Evolutionary conservation across 2,113 vertebrate genomes (phyloP).

Genomic region (Tautogolabrus adspersus): DNA sequence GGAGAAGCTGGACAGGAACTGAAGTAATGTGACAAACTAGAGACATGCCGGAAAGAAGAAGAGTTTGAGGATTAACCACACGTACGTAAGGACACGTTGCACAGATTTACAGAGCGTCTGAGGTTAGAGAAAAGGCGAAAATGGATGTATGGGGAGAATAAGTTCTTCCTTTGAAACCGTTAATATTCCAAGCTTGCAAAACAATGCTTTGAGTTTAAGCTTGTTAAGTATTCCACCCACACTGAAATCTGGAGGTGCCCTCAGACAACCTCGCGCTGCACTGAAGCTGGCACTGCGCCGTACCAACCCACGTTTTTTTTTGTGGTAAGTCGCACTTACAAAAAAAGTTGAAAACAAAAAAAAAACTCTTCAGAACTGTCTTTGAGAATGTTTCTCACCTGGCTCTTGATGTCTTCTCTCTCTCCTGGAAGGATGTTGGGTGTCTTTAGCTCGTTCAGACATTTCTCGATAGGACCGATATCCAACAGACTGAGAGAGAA

Average conservation of each 20-base stretch:
- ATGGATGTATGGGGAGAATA: conserved; percentile 1
- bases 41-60: conserved; percentile 13
- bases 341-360: conserved; percentile 20
- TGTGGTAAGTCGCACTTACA: conserved; percentile 35
- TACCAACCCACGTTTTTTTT: conserved; percentile 41
- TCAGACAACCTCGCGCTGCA: conserved; percentile 43
- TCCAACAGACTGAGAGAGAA: conserved; percentile 84
- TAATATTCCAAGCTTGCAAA: conserved; percentile 16
- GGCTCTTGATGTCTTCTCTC: conserved; percentile 84
- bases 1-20: conserved; percentile 87
- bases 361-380: conserved; percentile 35
- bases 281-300: conserved; percentile 20
- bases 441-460: conserved; percentile 85
- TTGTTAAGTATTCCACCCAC: conserved; percentile 66
- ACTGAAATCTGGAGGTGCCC: conserved; percentile 44
- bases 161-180: conserved; percentile 2
- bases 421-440: conserved; percentile 76
- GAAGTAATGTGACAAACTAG: conserved; percentile 86
- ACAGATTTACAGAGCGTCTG: background rate
- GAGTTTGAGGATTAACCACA: background rate
- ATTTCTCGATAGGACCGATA: conserved; percentile 82
- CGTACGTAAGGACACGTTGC: background rate
- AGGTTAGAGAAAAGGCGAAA: background rate
- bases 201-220: conserved; percentile 30
- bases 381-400: conserved; percentile 81